Evolutionary conservation across 2,888 invertebrate genomes (phyloP), one percentile per base, ranked within the genome.

Genomic region (Bembecia ichneumoniformis): DNA sequence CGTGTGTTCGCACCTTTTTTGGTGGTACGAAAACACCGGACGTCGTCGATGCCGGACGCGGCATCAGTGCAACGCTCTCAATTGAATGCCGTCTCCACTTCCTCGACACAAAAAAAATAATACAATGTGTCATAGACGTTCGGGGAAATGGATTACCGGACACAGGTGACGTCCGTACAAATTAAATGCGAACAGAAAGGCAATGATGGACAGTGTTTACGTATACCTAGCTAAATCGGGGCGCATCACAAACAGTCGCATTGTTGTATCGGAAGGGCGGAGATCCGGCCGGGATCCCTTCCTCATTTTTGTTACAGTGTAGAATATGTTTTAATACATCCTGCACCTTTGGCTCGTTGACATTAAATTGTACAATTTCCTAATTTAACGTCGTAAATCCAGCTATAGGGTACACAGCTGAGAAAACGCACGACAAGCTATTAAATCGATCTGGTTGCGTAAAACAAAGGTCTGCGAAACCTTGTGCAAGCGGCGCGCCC

Each of bases 381-480:
- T 61, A 72, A 68, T 64, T 64, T 60, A 55, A 58, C 52, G 58
- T 64, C 59, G 63, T 65, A 66, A 60, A 66, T 73, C 71, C 68
- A 63, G 63, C 58, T 71, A 68, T 71, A 65, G 70, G 68, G 75
- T 72, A 70, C 73, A 74, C 76, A 76, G 78, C 79, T 82, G 79
- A 77, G 82, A 82, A 82, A 82, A 83, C 77, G 81, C 76, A 81
- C 81, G 82, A 81, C 78, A 75, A 74, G 77, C 79, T 81, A 79
- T 84, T 84, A 82, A 86, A 83, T 82, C 82, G 83, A 86, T 82
- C 81, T 71, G 71, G 82, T 87, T 87, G 86, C 86, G 83, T 84
- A 86, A 87, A 87, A 87, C 87, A 87, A 87, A 87, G 87, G 86
- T 87, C 86, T 86, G 83, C 77, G 75, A 81, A 84, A 77, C 82